Evolutionary conservation across 1,140 invertebrate genomes (phyloP).

Genomic region (Megalopta genalis): DNA sequence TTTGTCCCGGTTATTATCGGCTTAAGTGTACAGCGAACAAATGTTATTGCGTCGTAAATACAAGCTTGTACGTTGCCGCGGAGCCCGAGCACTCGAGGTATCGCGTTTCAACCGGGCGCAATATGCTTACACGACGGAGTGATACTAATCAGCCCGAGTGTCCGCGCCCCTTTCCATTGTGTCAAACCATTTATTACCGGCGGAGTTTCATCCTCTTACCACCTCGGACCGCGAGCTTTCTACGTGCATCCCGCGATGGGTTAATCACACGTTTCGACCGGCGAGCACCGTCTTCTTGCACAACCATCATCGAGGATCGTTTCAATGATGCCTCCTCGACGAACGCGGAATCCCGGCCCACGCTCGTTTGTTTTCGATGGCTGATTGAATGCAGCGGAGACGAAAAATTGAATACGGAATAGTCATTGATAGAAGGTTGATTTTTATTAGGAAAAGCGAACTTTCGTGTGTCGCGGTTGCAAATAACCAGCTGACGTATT

Average conservation of each 20-base stretch:
- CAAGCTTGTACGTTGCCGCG: constrained; percentile 33
- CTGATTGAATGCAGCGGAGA: too few relatives aligned
- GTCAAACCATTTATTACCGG: constrained; percentile 65
- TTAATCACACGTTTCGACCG: constrained; percentile 61
- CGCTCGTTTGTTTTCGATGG: too few relatives aligned
- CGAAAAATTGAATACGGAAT: too few relatives aligned
- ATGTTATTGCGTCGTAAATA: constrained; percentile 63
- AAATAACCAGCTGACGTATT: too few relatives aligned
- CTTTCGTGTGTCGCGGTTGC: too few relatives aligned
- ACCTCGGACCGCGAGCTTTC: constrained; percentile 42
- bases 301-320: neutral
- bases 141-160: constrained; percentile 63
- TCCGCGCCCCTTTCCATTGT: constrained; percentile 65
- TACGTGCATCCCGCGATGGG: constrained; percentile 49
- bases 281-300: constrained; percentile 10
- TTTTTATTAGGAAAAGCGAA: too few relatives aligned
- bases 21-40: constrained; percentile 59
- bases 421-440: too few relatives aligned
- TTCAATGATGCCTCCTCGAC: neutral
- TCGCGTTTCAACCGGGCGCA: constrained; percentile 56
- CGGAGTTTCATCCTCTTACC: constrained; percentile 59
- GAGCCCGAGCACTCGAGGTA: neutral
- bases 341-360: too few relatives aligned
- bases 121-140: constrained; percentile 39
- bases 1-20: constrained; percentile 62